phyloP scores from a whole-genome alignment of 2,888 invertebrate species.

The Heliconius hortense region DNA sequence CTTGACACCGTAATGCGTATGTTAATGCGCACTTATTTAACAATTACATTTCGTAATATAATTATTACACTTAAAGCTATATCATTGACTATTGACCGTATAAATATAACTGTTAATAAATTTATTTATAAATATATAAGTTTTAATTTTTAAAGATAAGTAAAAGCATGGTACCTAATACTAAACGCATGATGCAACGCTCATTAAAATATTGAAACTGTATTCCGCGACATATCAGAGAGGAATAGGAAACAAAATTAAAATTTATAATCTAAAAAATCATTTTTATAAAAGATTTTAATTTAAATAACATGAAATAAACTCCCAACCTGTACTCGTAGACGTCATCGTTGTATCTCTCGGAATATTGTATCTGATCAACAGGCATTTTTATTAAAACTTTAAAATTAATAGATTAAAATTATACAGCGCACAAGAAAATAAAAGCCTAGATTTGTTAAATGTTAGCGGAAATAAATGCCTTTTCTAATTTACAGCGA shows the following conservation, averaged over 20 bases:
- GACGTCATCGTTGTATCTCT: conserved; percentile 92
- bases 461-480: not conserved
- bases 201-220: not conserved
- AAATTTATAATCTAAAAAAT: not conserved
- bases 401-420: conserved; percentile 1
- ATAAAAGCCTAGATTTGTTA: not conserved
- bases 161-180: not conserved
- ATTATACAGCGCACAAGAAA: not conserved
- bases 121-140: not conserved
- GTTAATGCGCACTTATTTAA: not conserved
- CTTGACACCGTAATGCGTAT: conserved; percentile 6
- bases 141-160: not conserved
- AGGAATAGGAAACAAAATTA: not conserved
- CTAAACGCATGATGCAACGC: conserved; percentile 11
- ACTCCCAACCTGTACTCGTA: conserved; percentile 91
- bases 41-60: not conserved
- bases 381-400: conserved; percentile 80
- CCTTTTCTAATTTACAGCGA: conserved; percentile 13
- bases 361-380: conserved; percentile 95
- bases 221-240: not conserved
- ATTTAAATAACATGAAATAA: not conserved
- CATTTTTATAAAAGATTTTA: not conserved
- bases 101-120: too few species aligned
- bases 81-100: not conserved
- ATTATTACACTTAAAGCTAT: not conserved